These are phyloP conservation scores for Drosophila suzukii DNA, from an alignment of 1,140 invertebrate genomes.

Conservation along the genomic window DNA sequence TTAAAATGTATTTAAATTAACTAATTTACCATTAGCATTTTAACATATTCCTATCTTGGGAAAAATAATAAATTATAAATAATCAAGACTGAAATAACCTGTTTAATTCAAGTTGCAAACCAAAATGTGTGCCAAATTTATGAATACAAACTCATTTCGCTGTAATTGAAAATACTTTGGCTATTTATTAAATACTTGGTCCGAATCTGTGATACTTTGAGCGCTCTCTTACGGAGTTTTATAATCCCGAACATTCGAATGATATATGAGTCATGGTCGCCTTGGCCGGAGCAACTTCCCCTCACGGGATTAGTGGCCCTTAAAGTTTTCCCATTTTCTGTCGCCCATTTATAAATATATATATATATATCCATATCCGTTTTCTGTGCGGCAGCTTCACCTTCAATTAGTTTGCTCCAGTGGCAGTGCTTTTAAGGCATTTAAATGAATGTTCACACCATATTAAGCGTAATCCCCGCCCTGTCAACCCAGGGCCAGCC, in stretches of 20 bases:
- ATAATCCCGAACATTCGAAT: neutral
- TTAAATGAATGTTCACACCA: slow-evolving; percentile 63
- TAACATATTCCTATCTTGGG: no score
- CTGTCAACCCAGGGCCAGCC: slow-evolving; percentile 10
- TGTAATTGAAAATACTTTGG: neutral
- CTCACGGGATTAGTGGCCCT: neutral
- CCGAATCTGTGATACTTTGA: neutral
- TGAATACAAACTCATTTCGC: neutral
- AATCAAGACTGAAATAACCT: no score
- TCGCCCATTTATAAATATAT: neutral
- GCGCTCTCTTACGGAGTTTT: neutral
- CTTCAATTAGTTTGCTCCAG: slow-evolving; percentile 23
- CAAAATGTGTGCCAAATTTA: no score
- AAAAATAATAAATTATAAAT: no score
- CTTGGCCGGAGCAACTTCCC: no score
- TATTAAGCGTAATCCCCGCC: slow-evolving; percentile 53
- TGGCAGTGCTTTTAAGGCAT: slow-evolving; percentile 15
- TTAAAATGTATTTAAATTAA: no score
- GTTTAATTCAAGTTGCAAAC: no score
- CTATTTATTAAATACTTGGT: neutral
- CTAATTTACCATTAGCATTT: no score
- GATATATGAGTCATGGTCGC: neutral
- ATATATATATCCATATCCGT: neutral
- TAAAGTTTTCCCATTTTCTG: neutral
- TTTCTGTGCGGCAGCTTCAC: slow-evolving; percentile 1